Evolutionary conservation across 2,113 vertebrate genomes (phyloP).

Genomic region (Progne subis): DNA sequence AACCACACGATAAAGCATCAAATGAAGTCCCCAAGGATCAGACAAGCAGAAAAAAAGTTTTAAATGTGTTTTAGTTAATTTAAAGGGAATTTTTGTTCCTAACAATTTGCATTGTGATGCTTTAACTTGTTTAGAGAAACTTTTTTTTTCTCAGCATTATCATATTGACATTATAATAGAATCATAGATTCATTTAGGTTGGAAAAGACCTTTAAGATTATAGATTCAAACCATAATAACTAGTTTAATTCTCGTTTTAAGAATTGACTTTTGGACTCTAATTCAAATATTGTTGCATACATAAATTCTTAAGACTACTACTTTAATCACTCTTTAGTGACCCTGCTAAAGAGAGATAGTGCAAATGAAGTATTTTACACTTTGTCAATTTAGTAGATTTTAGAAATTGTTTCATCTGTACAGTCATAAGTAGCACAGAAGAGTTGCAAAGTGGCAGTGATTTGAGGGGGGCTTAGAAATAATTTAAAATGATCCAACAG

Average conservation of each 20-base stretch:
- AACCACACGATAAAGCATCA: neutral
- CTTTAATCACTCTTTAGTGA: neutral
- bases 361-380: neutral
- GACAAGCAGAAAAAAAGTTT: neutral
- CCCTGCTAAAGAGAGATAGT: neutral
- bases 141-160: neutral
- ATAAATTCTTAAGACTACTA: neutral
- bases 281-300: neutral
- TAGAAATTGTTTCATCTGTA: neutral
- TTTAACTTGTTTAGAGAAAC: neutral
- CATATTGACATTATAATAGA: neutral
- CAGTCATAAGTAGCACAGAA: neutral
- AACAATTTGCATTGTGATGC: neutral
- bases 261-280: neutral
- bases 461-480: neutral
- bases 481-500: neutral
- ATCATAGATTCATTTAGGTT: neutral
- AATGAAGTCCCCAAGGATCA: neutral
- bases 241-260: neutral
- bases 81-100: neutral
- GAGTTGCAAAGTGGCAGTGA: neutral
- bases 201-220: neutral
- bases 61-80: neutral
- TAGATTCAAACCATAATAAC: neutral
- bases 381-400: neutral